These are phyloP conservation scores for Oasisia sp. DNA, from an alignment of 2,888 invertebrate species.

Conservation along the genomic window DNA sequence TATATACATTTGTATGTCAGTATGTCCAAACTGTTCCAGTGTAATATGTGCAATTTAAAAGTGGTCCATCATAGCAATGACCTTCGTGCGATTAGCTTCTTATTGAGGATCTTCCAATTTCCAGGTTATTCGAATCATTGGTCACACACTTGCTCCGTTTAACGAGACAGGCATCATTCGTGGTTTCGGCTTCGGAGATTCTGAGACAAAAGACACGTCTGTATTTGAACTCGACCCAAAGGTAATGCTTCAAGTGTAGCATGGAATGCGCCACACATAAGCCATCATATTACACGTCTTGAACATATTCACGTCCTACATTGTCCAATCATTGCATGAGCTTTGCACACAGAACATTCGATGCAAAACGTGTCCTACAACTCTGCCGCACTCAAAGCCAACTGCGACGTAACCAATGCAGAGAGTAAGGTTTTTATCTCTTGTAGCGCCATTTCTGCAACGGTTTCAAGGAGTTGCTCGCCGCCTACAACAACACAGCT, in stretches of 20 bases:
- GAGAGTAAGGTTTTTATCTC: too few relatives aligned
- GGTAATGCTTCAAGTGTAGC: slow-evolving; percentile 23
- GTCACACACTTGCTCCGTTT: slow-evolving; percentile 67
- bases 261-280: neutral
- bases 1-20: neutral
- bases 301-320: neutral
- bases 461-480: slow-evolving; percentile 66
- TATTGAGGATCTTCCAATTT: neutral
- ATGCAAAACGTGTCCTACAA: neutral
- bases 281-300: neutral
- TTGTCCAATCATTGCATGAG: neutral
- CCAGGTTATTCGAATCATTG: slow-evolving; percentile 66
- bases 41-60: neutral
- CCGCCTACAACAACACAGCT: slow-evolving; percentile 66
- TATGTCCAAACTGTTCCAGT: neutral
- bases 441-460: slow-evolving; percentile 47
- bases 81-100: neutral
- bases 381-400: neutral
- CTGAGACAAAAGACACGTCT: slow-evolving; percentile 30
- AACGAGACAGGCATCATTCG: slow-evolving; percentile 67
- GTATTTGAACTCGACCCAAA: slow-evolving; percentile 35
- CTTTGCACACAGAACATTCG: neutral
- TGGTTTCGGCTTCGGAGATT: slow-evolving; percentile 68
- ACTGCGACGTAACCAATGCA: neutral
- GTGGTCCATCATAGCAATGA: neutral